phyloP scores from a whole-genome alignment of 2,888 invertebrate genomes.

The Tetheella fluctuosa region DNA sequence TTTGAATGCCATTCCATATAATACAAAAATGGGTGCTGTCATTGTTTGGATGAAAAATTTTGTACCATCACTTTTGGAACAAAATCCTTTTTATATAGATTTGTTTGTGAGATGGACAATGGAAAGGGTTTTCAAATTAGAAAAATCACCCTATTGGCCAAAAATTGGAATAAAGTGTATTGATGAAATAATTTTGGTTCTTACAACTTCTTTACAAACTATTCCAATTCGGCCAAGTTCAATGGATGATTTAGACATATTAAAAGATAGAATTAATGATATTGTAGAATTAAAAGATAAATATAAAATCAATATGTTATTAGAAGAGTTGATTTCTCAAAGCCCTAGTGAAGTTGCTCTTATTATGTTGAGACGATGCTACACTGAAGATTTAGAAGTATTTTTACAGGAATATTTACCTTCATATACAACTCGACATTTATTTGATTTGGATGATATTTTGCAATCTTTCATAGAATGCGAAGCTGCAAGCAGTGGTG shows the following conservation, averaged over 20 bases:
- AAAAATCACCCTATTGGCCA: conserved; percentile 78
- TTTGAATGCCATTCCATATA: conserved; percentile 67
- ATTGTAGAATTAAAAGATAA: conserved; percentile 75
- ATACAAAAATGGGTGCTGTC: conserved; percentile 73
- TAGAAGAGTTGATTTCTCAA: conserved; percentile 71
- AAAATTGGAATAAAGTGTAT: conserved; percentile 79
- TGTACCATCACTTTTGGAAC: conserved; percentile 68
- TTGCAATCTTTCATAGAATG: conserved; percentile 69
- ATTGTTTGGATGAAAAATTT: conserved; percentile 77
- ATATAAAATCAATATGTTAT: conserved; percentile 75
- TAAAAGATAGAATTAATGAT: conserved; percentile 70
- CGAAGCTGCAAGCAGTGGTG: conserved; percentile 71
- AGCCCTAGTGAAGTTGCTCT: conserved; percentile 72
- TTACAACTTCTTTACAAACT: conserved; percentile 67
- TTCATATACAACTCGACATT: conserved; percentile 66
- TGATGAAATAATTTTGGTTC: conserved; percentile 63
- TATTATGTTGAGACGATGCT: conserved; percentile 78
- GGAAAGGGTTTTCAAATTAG: conserved; percentile 72
- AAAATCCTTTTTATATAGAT: conserved; percentile 75
- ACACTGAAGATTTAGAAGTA: conserved; percentile 73
- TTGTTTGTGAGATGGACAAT: conserved; percentile 78
- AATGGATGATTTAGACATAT: conserved; percentile 71
- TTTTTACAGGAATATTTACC: conserved; percentile 73
- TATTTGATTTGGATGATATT: conserved; percentile 74
- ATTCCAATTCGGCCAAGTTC: conserved; percentile 71